phyloP scores from a whole-genome alignment of 2,797 vertebrate genomes.

The Carduelis carduelis region DNA sequence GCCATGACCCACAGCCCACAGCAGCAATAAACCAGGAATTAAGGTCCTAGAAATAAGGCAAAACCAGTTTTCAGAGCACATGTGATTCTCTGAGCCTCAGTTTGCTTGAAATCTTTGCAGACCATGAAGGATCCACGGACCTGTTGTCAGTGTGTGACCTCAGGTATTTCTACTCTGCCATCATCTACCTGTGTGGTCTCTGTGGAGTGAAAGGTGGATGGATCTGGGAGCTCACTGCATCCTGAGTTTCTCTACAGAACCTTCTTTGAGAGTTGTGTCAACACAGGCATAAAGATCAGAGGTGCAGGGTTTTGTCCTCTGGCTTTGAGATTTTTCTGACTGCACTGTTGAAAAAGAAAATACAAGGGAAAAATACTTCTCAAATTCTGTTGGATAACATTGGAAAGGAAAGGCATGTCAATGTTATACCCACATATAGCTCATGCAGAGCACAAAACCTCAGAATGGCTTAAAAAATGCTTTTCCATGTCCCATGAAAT shows the following conservation, averaged over 20 bases:
- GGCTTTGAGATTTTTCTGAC: background rate
- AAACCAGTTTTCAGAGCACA: background rate
- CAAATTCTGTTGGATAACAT: background rate
- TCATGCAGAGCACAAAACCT: slow-evolving; percentile 22
- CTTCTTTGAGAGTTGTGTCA: background rate
- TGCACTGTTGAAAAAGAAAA: background rate
- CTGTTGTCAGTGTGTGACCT: background rate
- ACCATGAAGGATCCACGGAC: rapidly evolving
- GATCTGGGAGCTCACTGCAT: background rate
- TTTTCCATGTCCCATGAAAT: slow-evolving; percentile 52
- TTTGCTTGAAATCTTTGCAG: background rate
- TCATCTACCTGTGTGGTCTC: background rate
- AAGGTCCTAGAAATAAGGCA: background rate
- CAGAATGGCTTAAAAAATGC: slow-evolving; percentile 27
- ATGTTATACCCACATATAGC: background rate
- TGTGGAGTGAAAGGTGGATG: background rate
- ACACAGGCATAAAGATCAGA: background rate
- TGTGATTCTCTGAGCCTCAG: background rate
- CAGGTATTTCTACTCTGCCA: background rate
- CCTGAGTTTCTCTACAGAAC: background rate
- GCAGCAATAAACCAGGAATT: background rate
- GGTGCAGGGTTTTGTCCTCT: background rate
- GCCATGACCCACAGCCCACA: background rate
- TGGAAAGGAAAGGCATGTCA: background rate
- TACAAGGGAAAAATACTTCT: background rate